Conservation (phyloP, 2,113 vertebrate genomes). For the Paedocypris sp. region DNA sequence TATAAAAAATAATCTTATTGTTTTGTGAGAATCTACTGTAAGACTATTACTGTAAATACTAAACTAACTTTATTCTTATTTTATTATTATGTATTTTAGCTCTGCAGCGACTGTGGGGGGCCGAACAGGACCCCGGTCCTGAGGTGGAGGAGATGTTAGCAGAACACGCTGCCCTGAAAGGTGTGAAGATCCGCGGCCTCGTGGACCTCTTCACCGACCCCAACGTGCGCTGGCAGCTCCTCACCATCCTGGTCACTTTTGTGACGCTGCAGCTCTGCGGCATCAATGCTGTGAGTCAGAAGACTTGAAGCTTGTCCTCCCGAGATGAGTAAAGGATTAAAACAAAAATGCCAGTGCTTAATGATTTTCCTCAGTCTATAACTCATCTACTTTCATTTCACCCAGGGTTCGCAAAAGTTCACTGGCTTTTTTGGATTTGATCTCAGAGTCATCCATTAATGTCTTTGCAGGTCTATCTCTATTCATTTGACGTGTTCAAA, state of each 20-base stretch:
- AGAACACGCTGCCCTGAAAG: slow-evolving; percentile 54
- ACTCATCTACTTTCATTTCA: not conserved
- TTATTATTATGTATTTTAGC: slow-evolving; percentile 49
- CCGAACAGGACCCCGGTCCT: slow-evolving; percentile 45
- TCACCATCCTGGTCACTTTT: slow-evolving; percentile 47
- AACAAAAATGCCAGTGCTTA: not conserved
- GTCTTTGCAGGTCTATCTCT: slow-evolving; percentile 67
- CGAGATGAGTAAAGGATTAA: too few relatives aligned
- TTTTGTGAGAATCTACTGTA: too few relatives aligned
- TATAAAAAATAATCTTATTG: too few relatives aligned
- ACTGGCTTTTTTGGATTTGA: too few relatives aligned
- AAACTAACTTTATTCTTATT: too few relatives aligned
- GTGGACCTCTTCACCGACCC: slow-evolving; percentile 56
- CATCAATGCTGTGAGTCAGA: slow-evolving; percentile 65
- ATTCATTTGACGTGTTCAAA: slow-evolving; percentile 64
- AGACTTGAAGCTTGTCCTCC: too few relatives aligned
- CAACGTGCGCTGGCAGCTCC: slow-evolving; percentile 59
- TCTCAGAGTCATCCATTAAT: too few relatives aligned
- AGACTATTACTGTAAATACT: too few relatives aligned
- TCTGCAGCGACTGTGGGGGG: slow-evolving; percentile 62
- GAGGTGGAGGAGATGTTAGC: slow-evolving; percentile 68
- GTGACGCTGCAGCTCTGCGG: slow-evolving; percentile 66
- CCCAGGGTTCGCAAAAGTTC: too few relatives aligned
- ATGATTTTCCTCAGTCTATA: not conserved
- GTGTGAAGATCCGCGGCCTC: slow-evolving; percentile 41